Percentiles rank a stretch among this genome's conserved stretches.
Evolutionary conservation across 2,888 invertebrate genomes (phyloP).

Genomic region (Campopleginae sp.): DNA sequence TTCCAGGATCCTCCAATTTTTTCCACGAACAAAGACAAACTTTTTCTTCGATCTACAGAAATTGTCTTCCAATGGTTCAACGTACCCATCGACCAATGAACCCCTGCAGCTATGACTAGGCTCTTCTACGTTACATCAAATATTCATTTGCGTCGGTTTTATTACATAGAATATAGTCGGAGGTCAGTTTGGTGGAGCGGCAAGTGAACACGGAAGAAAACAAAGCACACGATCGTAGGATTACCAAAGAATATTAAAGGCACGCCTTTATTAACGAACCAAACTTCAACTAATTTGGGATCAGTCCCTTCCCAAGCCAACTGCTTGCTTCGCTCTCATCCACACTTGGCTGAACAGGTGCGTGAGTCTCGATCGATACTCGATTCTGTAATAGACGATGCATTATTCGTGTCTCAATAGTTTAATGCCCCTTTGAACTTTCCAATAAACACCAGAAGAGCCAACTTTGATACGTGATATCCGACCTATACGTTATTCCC

Average conservation of each 20-base stretch:
- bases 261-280: conserved; percentile 1
- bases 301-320: neutral
- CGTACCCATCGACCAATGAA: conserved; percentile 27
- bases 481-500: conserved; percentile 51
- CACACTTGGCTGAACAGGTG: neutral
- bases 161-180: conserved; percentile 20
- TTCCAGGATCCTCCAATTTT: neutral
- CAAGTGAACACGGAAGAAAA: conserved; percentile 6
- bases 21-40: neutral
- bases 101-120: conserved; percentile 6
- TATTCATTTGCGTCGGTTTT: conserved; percentile 33
- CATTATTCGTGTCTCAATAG: conserved; percentile 47
- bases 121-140: conserved; percentile 24
- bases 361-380: conserved; percentile 6
- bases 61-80: conserved; percentile 20
- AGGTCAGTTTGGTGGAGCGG: conserved; percentile 29
- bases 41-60: neutral
- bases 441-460: conserved; percentile 44
- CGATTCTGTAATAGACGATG: conserved; percentile 47
- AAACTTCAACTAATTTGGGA: neutral
- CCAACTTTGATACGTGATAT: conserved; percentile 58
- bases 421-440: conserved; percentile 58
- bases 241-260: conserved; percentile 7
- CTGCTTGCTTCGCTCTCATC: neutral
- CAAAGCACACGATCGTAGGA: conserved; percentile 11